These are phyloP conservation scores for Calidris pygmaea DNA, from an alignment of 2,113 vertebrate genomes.

Conservation along the genomic window DNA sequence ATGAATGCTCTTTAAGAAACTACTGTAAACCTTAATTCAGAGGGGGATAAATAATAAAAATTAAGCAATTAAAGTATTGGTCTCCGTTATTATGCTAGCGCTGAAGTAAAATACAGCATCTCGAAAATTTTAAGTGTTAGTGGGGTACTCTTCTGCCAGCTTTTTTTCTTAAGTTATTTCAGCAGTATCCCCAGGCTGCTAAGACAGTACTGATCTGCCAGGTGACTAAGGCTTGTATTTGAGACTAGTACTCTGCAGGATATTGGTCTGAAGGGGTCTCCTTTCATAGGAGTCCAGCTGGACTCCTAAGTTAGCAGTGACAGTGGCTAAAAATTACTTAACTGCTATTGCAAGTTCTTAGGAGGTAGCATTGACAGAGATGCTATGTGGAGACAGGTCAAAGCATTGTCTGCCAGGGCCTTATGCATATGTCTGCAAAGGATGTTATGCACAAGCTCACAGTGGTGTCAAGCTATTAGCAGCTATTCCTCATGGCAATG, in stretches of 20 bases:
- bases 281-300: background rate
- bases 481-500: background rate
- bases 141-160: background rate
- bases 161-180: background rate
- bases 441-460: background rate
- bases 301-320: background rate
- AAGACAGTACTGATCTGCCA: background rate
- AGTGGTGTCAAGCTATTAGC: background rate
- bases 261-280: background rate
- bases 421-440: background rate
- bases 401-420: background rate
- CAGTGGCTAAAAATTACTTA: background rate
- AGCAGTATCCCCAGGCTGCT: background rate
- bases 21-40: constrained; percentile 75
- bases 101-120: background rate
- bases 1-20: constrained; percentile 65
- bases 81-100: background rate
- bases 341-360: background rate
- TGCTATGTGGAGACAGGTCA: background rate
- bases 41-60: constrained; percentile 41
- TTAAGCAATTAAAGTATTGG: background rate
- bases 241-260: background rate
- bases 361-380: background rate
- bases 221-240: background rate
- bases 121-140: background rate